A percentile compares a stretch with the other conserved stretches of the same genome.
Conservation (phyloP, 1,140 invertebrate genomes). For the Drosophila mauritiana region DNA sequence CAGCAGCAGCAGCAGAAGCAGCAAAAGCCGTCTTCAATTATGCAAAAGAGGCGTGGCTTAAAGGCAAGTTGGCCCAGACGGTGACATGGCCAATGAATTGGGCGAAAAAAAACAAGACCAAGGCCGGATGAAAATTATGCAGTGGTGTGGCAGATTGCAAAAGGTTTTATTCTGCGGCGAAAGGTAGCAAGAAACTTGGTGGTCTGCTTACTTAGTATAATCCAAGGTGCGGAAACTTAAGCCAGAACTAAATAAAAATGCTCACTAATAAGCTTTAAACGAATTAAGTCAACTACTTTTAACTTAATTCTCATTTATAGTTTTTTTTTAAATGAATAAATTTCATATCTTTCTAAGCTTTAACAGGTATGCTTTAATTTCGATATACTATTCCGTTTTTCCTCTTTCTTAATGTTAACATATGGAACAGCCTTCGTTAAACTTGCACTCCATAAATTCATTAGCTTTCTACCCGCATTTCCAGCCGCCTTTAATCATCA, state of each 20-base stretch:
- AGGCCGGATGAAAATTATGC: conserved; percentile 29
- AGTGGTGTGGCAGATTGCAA: conserved; percentile 25
- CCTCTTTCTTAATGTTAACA: too few species aligned
- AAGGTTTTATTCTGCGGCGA: conserved; percentile 13
- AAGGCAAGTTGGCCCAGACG: conserved; percentile 34
- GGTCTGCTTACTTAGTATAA: conserved; percentile 21
- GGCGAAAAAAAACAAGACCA: conserved; percentile 39
- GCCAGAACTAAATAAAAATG: too few species aligned
- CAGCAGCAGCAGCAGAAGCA: neutral
- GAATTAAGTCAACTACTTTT: too few species aligned
- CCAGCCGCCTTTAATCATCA: conserved; percentile 23
- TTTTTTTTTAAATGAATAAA: too few species aligned
- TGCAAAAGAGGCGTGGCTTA: conserved; percentile 54
- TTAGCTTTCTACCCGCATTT: neutral
- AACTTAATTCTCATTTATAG: too few species aligned
- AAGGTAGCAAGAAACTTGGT: conserved; percentile 8
- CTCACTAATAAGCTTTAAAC: too few species aligned
- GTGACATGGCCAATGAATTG: conserved; percentile 56
- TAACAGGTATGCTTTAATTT: too few species aligned
- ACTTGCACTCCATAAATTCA: neutral
- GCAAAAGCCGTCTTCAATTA: conserved; percentile 39
- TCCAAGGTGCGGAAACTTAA: neutral
- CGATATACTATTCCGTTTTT: too few species aligned
- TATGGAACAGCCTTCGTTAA: neutral
- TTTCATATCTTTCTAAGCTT: too few species aligned